These are phyloP conservation scores for Poeciliopsis infans DNA, from an alignment of 2,797 vertebrate genomes.

Conservation along the genomic window DNA sequence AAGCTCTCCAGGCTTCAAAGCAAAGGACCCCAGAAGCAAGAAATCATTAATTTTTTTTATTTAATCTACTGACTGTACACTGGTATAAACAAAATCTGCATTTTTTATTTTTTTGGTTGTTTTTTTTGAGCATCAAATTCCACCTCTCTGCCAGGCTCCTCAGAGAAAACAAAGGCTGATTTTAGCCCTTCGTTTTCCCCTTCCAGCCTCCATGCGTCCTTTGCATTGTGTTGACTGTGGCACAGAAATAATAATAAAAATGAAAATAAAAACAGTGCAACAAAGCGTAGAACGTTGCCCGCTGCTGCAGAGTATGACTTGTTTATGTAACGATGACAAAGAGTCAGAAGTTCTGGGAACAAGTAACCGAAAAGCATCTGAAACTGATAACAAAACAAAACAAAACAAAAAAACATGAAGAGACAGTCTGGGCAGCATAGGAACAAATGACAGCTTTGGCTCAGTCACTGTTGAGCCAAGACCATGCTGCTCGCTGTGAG, in stretches of 20 bases:
- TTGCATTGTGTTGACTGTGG: conserved; percentile 36
- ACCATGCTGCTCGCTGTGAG: conserved; percentile 56
- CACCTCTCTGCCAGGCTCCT: conserved; percentile 56
- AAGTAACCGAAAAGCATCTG: conserved; percentile 30
- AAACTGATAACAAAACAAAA: not conserved
- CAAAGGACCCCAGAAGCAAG: conserved; percentile 57
- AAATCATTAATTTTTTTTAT: conserved; percentile 64
- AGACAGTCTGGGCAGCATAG: conserved; percentile 33
- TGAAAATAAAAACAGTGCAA: conserved; percentile 27
- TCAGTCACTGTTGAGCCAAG: conserved; percentile 49
- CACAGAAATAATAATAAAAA: conserved; percentile 20
- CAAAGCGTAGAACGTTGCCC: conserved; percentile 52
- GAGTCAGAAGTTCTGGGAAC: conserved; percentile 6
- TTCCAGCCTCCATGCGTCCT: conserved; percentile 17
- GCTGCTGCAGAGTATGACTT: conserved; percentile 60
- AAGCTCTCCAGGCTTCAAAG: conserved; percentile 64
- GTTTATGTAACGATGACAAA: conserved; percentile 59
- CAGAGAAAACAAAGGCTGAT: conserved; percentile 64
- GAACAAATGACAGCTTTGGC: conserved; percentile 42
- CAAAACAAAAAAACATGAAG: not conserved
- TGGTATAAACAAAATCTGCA: conserved; percentile 63
- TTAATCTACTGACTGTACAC: conserved; percentile 66
- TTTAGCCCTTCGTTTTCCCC: conserved; percentile 56
- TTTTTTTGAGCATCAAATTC: conserved; percentile 56
- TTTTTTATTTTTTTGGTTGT: conserved; percentile 15